Percentiles rank a stretch among this genome's conserved stretches.
phyloP scores from a whole-genome alignment of 2,888 invertebrate species.

The Erebia ligea region DNA sequence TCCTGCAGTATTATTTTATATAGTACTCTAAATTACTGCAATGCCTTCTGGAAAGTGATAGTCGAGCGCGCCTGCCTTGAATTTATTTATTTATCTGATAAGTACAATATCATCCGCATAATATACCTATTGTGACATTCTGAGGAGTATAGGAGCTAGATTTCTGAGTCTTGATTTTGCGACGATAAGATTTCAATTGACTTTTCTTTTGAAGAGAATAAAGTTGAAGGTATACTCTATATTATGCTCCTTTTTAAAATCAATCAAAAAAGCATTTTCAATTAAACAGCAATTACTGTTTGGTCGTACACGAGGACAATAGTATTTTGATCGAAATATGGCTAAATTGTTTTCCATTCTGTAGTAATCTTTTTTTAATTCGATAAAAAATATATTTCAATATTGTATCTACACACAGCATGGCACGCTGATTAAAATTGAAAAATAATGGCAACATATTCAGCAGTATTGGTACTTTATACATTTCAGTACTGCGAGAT shows the following conservation, averaged over 20 bases:
- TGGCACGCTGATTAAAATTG: constrained; percentile 6
- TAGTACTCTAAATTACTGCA: too few relatives aligned
- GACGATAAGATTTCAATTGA: too few relatives aligned
- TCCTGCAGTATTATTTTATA: too few relatives aligned
- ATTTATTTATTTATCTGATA: too few relatives aligned
- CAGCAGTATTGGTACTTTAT: constrained; percentile 6
- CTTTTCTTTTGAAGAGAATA: too few relatives aligned
- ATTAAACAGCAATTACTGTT: not conserved
- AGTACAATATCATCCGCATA: too few relatives aligned
- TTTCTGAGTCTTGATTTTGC: too few relatives aligned
- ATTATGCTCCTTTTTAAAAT: not conserved
- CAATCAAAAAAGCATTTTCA: not conserved
- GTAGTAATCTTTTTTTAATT: not conserved
- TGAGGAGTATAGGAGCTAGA: too few relatives aligned
- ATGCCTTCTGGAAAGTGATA: too few relatives aligned
- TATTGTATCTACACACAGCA: constrained; percentile 4
- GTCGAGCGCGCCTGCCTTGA: too few relatives aligned
- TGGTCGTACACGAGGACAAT: not conserved
- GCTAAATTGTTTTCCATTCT: constrained; percentile 3
- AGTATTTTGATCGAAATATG: not conserved
- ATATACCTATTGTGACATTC: too few relatives aligned
- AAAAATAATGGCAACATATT: constrained; percentile 14
- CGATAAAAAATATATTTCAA: constrained; percentile 11
- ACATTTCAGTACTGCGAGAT: not conserved
- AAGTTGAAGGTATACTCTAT: too few relatives aligned